phyloP scores from a whole-genome alignment of 1,140 invertebrate genomes.

The Tribolium madens region DNA sequence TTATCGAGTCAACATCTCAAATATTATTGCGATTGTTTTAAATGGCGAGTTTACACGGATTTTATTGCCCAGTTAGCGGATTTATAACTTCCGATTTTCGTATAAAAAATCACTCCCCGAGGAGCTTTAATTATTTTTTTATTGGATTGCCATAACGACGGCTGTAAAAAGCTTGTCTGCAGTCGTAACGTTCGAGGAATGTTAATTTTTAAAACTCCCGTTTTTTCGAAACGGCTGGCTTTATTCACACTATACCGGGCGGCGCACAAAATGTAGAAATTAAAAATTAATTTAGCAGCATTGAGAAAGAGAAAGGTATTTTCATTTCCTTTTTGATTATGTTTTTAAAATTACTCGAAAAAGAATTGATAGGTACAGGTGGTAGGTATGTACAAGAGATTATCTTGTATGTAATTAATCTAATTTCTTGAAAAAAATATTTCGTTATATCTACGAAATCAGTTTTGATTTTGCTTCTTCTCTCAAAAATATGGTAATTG shows the following conservation, averaged over 20 bases:
- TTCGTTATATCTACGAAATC: too few species aligned
- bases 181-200: conserved; percentile 1
- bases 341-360: too few species aligned
- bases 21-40: conserved; percentile 5
- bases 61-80: neutral
- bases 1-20: conserved; percentile 7
- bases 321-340: too few species aligned
- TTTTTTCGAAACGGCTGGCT: neutral
- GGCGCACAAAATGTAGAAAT: neutral
- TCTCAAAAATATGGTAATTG: too few species aligned
- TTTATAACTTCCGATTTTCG: conserved; percentile 13
- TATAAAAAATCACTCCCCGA: neutral
- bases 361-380: too few species aligned
- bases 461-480: too few species aligned
- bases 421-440: too few species aligned
- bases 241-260: neutral
- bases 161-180: neutral
- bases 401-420: too few species aligned
- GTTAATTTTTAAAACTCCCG: conserved; percentile 3
- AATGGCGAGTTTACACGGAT: conserved; percentile 19
- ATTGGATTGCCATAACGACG: neutral
- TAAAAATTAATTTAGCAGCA: too few species aligned
- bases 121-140: neutral
- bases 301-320: too few species aligned
- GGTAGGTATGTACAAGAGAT: too few species aligned